Evolutionary conservation across 2,888 invertebrate genomes (phyloP).

Genomic region (Synanthedon myopaeformis): DNA sequence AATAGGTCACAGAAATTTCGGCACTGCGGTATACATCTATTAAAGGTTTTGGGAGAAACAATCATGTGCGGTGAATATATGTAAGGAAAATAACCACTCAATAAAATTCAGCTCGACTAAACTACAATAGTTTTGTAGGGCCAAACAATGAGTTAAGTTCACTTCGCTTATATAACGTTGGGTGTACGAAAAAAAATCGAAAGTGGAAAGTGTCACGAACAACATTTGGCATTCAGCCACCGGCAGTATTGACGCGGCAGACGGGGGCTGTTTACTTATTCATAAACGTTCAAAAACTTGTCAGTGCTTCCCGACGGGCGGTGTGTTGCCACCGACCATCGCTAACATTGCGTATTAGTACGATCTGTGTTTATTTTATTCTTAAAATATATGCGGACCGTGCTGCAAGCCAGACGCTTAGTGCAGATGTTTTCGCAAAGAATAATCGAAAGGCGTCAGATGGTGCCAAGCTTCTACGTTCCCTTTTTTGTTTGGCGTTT

Average conservation of each 20-base stretch:
- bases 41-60: no score
- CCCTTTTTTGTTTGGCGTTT: conserved; percentile 15
- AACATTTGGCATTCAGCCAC: conserved; percentile 61
- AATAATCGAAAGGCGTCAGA: conserved; percentile 18
- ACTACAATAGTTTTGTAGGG: neutral
- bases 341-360: conserved; percentile 25
- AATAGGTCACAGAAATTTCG: no score
- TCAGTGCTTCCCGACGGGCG: conserved; percentile 25
- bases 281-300: conserved; percentile 66
- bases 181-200: conserved; percentile 35
- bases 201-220: conserved; percentile 62
- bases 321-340: conserved; percentile 1
- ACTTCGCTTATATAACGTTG: neutral
- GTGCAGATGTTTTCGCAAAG: conserved; percentile 15
- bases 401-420: conserved; percentile 16
- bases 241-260: conserved; percentile 58
- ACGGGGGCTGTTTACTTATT: conserved; percentile 59
- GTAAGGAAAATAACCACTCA: no score
- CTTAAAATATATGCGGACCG: conserved; percentile 23
- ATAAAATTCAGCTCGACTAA: conserved; percentile 1
- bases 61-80: no score
- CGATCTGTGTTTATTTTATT: conserved; percentile 37
- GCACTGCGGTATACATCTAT: no score
- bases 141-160: neutral
- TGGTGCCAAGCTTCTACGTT: conserved; percentile 12